Percentiles rank a stretch among this genome's conserved stretches.
These are phyloP conservation scores for Scomberomorus guttatus DNA, from an alignment of 2,797 vertebrate genomes.

Conservation along the genomic window DNA sequence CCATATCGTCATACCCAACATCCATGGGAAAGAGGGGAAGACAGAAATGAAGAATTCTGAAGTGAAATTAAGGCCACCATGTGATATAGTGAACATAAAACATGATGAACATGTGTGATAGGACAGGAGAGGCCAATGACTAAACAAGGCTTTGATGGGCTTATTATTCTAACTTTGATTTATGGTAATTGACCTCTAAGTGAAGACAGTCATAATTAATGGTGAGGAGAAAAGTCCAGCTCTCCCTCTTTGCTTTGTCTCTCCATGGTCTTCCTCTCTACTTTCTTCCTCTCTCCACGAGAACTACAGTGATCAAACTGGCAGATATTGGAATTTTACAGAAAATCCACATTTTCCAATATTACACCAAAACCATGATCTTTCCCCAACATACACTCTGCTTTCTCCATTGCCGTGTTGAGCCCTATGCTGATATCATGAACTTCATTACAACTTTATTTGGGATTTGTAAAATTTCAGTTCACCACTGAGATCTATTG, in stretches of 20 bases:
- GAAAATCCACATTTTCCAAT: background rate
- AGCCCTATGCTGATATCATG: background rate
- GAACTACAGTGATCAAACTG: background rate
- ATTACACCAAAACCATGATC: background rate
- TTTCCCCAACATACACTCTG: background rate
- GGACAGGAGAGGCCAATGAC: conserved; percentile 76
- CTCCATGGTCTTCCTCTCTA: background rate
- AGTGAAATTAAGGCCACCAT: conserved; percentile 7
- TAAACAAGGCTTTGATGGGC: conserved; percentile 76
- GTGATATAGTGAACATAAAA: conserved; percentile 73
- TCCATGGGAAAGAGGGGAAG: background rate
- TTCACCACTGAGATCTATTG: too few relatives aligned
- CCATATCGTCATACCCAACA: background rate
- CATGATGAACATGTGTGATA: conserved; percentile 73
- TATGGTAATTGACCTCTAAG: conserved; percentile 82
- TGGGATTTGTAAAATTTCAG: background rate
- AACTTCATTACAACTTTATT: background rate
- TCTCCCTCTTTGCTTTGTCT: conserved; percentile 36
- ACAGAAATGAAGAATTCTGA: conserved; percentile 10
- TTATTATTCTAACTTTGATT: conserved; percentile 82
- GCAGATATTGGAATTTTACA: background rate
- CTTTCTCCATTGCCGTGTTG: background rate
- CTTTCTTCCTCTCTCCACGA: background rate
- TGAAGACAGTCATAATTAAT: conserved; percentile 80
- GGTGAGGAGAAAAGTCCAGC: conserved; percentile 70